Conservation (phyloP, 2,888 invertebrate species). For the Ophion ellenae region DNA sequence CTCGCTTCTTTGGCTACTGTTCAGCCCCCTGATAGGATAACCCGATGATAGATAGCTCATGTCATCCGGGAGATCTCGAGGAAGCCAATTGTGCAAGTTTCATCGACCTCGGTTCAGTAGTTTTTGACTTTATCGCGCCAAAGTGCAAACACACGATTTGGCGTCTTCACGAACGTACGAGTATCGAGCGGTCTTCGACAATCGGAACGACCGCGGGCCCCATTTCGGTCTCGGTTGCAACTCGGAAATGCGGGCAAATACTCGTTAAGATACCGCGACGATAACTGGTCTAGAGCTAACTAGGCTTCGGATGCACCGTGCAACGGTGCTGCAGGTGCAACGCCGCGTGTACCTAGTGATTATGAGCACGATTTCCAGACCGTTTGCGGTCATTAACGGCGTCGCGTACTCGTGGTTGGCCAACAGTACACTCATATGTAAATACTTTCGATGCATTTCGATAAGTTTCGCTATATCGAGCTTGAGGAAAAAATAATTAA, state of each 20-base stretch:
- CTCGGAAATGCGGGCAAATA: slow-evolving; percentile 58
- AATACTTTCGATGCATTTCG: neutral
- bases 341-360: slow-evolving; percentile 17
- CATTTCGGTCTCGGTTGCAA: slow-evolving; percentile 47
- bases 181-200: slow-evolving; percentile 29
- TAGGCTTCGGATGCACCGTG: slow-evolving; percentile 16
- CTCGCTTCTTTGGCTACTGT: neutral
- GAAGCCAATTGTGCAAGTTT: neutral
- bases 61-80: neutral
- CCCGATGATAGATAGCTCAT: neutral
- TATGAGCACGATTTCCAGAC: slow-evolving; percentile 11
- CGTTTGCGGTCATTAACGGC: neutral
- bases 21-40: neutral
- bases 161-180: neutral
- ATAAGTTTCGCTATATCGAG: neutral
- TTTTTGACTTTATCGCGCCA: neutral
- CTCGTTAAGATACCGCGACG: slow-evolving; percentile 63
- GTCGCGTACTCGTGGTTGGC: neutral
- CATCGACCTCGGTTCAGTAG: neutral
- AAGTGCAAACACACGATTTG: neutral
- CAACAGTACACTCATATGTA: slow-evolving; percentile 14
- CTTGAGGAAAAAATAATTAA: no score
- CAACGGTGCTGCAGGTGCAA: slow-evolving; percentile 17
- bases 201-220: slow-evolving; percentile 38
- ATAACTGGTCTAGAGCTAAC: slow-evolving; percentile 36